Evolutionary conservation across 2,797 vertebrate species (phyloP), one percentile per base, ranked within the genome.

Genomic region (Sebastes melanostomus): DNA sequence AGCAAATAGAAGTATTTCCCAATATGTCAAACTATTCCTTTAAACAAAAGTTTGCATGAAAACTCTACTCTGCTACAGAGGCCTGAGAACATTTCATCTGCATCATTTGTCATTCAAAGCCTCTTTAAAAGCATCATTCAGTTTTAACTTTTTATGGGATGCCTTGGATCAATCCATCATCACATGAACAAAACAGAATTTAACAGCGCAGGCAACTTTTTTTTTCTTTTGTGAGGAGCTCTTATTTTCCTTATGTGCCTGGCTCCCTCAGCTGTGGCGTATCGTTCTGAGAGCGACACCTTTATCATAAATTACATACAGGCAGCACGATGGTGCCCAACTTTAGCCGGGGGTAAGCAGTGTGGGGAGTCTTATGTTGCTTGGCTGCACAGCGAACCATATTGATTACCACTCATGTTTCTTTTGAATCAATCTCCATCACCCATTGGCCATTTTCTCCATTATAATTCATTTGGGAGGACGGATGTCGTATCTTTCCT

Each of bases 391-490:
- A 85, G 83, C 79, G 77, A 83, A 86, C 88, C 82, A 74, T 94
- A 95, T 94, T 90, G 94, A 95, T 96, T 88, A 94, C 80, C 83
- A 80, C 84, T 93, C 88, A 77, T 94, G 91, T 92, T 94, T 90
- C 91, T 89, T 92, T 86, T 83, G 85, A 94, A 94, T 95, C 93
- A 93, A 94, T 94, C 94, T 94, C 89, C 88, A 93, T 94, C 91
- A 92, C 87, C 93, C 89, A 84, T 82, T 78, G 92, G 92, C 89
- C 78, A 86, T 93, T 93, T 94, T 92, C 80, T 80, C 76, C 81
- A 88, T 94, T 92, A 89, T 88, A 87, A 90, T 94, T 92, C 58
- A 90, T 91, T 80, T 88, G 68, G 82, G 78, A 84, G 89, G 90
- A 90, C 69, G 11, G 82, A 94, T 94, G 90, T n/a, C n/a, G n/a